These are phyloP conservation scores for Campylorhamphus procurvoides DNA, from an alignment of 2,113 vertebrate genomes.

Conservation along the genomic window DNA sequence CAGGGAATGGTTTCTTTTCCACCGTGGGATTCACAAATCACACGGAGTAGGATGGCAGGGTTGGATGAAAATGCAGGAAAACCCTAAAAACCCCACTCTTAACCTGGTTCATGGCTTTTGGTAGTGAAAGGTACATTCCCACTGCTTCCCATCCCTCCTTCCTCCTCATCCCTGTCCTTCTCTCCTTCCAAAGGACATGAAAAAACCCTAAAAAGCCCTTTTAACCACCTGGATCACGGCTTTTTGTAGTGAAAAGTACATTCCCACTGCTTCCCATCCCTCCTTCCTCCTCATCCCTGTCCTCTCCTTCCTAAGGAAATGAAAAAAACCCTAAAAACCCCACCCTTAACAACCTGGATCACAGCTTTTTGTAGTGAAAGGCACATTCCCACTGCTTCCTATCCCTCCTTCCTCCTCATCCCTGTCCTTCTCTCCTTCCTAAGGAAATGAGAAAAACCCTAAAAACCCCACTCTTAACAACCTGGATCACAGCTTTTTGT, in stretches of 20 bases:
- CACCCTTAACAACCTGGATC: too few relatives aligned
- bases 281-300: neutral
- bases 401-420: too few relatives aligned
- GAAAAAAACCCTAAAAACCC: too few relatives aligned
- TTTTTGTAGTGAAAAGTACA: neutral
- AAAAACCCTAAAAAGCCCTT: neutral
- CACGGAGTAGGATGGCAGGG: fast-evolving
- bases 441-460: too few relatives aligned
- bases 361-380: too few relatives aligned
- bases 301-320: too few relatives aligned
- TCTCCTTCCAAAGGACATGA: neutral
- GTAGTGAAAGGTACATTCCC: neutral
- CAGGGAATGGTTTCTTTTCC: neutral
- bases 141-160: neutral
- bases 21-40: neutral
- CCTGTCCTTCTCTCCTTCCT: too few relatives aligned
- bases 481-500: too few relatives aligned
- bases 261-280: too few relatives aligned
- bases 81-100: neutral
- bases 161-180: neutral
- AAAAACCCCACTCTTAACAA: too few relatives aligned
- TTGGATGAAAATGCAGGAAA: neutral
- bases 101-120: neutral
- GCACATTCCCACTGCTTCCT: too few relatives aligned
- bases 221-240: neutral